A percentile compares a stretch with the other conserved stretches of the same genome.
Evolutionary conservation across 64 coral and sea anemone genomes (phyloP).

Genomic region (Orbicella faveolata): DNA sequence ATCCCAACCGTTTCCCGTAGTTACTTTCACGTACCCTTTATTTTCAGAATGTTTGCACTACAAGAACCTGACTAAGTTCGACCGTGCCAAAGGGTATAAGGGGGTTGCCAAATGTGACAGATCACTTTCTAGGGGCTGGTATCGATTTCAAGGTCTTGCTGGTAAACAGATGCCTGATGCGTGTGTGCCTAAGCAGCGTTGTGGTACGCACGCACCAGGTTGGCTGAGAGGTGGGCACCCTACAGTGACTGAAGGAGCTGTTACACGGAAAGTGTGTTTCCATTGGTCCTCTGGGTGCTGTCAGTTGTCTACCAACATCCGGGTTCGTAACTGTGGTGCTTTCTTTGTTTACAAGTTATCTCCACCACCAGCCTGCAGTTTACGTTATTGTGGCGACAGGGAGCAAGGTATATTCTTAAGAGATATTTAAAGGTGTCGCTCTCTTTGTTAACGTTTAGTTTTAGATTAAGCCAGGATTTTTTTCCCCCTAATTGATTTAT

Average conservation of each 20-base stretch:
- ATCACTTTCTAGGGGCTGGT: background rate
- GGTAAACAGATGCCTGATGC: background rate
- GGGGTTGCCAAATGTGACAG: too few relatives aligned
- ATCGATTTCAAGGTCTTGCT: background rate
- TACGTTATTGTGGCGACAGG: slow-evolving; percentile 11
- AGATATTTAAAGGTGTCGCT: too few relatives aligned
- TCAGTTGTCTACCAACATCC: slow-evolving; percentile 8
- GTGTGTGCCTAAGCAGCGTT: background rate
- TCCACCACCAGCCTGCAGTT: background rate
- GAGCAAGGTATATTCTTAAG: background rate
- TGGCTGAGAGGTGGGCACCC: background rate
- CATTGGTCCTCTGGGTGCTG: slow-evolving; percentile 13
- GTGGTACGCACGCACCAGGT: background rate
- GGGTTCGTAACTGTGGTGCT: slow-evolving; percentile 2
- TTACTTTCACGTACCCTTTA: too few relatives aligned
- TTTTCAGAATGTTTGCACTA: too few relatives aligned
- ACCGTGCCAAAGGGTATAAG: too few relatives aligned
- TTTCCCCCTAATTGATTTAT: too few relatives aligned
- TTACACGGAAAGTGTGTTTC: background rate
- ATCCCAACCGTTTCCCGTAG: too few relatives aligned
- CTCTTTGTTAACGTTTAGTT: too few relatives aligned
- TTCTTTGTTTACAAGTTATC: slow-evolving; percentile 8
- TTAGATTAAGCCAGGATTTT: too few relatives aligned
- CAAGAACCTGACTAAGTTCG: too few relatives aligned
- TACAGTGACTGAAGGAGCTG: background rate